Evolutionary conservation across 2,888 invertebrate genomes (phyloP).

Genomic region (Drosophila infuscata): DNA sequence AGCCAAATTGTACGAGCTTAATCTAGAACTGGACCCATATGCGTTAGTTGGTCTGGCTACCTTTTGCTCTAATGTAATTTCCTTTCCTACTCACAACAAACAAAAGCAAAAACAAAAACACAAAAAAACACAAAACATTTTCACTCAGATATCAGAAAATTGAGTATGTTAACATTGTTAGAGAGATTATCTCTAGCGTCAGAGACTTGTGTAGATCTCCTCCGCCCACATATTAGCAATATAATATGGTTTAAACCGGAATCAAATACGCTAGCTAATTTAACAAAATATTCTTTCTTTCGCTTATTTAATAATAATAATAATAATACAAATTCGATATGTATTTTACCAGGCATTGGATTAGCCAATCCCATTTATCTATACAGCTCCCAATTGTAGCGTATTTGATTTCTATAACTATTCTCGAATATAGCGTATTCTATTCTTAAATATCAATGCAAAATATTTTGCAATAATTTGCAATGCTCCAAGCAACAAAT

Average conservation of each 20-base stretch:
- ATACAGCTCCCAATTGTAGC: constrained; percentile 47
- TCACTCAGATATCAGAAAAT: constrained; percentile 23
- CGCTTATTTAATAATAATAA: constrained; percentile 19
- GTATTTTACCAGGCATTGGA: constrained; percentile 56
- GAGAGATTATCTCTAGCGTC: constrained; percentile 24
- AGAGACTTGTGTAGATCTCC: constrained; percentile 70
- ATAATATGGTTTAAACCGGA: constrained; percentile 78
- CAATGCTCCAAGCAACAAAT: constrained; percentile 68
- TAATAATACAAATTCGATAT: constrained; percentile 14
- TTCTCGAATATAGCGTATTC: constrained; percentile 67
- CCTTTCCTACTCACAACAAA: constrained; percentile 43
- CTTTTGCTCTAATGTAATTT: constrained; percentile 68
- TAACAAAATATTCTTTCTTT: constrained; percentile 38
- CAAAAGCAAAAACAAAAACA: constrained; percentile 23
- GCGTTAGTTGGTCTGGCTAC: constrained; percentile 47
- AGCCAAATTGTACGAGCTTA: constrained; percentile 60
- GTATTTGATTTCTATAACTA: constrained; percentile 72
- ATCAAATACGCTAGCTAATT: constrained; percentile 74
- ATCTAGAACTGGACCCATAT: constrained; percentile 46
- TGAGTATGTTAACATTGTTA: constrained; percentile 35
- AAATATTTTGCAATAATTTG: constrained; percentile 51
- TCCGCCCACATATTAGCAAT: constrained; percentile 74
- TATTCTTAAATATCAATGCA: constrained; percentile 25
- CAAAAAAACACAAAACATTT: constrained; percentile 22
- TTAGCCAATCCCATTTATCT: constrained; percentile 48